Conservation (phyloP, 35 echinoderm and acorn worm genomes). For the Apostichopus parvimensis region DNA sequence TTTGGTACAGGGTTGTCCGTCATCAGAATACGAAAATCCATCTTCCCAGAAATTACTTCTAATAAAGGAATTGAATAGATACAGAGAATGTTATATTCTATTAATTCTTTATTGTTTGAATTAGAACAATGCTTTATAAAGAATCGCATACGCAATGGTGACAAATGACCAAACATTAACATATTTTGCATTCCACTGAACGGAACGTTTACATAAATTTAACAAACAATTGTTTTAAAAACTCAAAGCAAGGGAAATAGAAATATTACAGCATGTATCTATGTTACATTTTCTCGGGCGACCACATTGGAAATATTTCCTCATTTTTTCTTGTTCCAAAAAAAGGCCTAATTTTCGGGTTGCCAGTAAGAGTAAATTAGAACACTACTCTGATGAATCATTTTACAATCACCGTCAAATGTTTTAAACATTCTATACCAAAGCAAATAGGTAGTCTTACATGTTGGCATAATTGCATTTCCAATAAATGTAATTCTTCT, state of each 20-base stretch:
- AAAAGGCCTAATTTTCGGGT: not conserved
- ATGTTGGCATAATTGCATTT: conserved; percentile 49
- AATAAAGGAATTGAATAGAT: not conserved
- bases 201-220: too few species aligned
- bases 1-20: not conserved
- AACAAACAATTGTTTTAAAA: too few species aligned
- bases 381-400: not conserved
- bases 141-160: too few species aligned
- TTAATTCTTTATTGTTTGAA: too few species aligned
- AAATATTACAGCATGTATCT: too few species aligned
- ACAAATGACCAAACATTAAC: too few species aligned
- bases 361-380: not conserved
- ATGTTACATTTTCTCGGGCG: too few species aligned
- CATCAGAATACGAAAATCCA: conserved; percentile 2
- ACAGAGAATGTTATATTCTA: not conserved
- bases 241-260: too few species aligned
- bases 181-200: too few species aligned
- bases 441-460: not conserved
- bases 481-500: conserved; percentile 44
- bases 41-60: conserved; percentile 25
- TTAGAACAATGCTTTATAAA: too few species aligned
- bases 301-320: not conserved
- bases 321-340: not conserved
- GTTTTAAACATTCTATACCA: too few species aligned
- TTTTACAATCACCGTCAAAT: too few species aligned